Conservation (phyloP, 2,888 invertebrate species). For the Ennomos quercinarius region DNA sequence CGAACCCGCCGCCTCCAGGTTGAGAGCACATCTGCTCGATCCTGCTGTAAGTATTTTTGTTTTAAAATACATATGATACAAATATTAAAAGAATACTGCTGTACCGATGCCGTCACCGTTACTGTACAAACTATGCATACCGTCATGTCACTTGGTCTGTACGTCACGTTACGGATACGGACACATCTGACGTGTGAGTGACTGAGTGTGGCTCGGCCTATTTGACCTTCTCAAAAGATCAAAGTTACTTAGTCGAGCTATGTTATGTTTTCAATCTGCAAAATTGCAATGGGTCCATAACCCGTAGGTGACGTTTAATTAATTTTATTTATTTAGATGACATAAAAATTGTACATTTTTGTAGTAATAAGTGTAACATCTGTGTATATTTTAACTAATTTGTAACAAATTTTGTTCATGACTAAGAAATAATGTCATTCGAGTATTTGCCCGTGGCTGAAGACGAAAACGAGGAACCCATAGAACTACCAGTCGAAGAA, state of each 20-base stretch:
- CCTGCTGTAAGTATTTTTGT: too few species aligned
- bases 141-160: too few species aligned
- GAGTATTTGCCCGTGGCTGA: conserved; percentile 96
- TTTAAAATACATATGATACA: too few species aligned
- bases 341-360: conserved; percentile 81
- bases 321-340: conserved; percentile 82
- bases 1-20: too few species aligned
- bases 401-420: conserved; percentile 76
- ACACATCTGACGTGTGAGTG: too few species aligned
- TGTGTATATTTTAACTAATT: conserved; percentile 76
- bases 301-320: conserved; percentile 83
- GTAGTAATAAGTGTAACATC: conserved; percentile 77
- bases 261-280: conserved; percentile 83
- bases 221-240: conserved; percentile 54
- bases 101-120: too few species aligned
- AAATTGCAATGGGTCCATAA: conserved; percentile 83
- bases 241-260: conserved; percentile 61
- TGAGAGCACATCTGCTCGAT: too few species aligned
- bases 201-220: conserved; percentile 26
- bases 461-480: conserved; percentile 98
- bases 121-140: too few species aligned
- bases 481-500: conserved; percentile 98
- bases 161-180: too few species aligned
- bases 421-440: conserved; percentile 84
- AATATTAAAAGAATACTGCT: too few species aligned